These are phyloP conservation scores for Melieria omissa DNA, from an alignment of 2,888 invertebrate genomes.

Conservation along the genomic window DNA sequence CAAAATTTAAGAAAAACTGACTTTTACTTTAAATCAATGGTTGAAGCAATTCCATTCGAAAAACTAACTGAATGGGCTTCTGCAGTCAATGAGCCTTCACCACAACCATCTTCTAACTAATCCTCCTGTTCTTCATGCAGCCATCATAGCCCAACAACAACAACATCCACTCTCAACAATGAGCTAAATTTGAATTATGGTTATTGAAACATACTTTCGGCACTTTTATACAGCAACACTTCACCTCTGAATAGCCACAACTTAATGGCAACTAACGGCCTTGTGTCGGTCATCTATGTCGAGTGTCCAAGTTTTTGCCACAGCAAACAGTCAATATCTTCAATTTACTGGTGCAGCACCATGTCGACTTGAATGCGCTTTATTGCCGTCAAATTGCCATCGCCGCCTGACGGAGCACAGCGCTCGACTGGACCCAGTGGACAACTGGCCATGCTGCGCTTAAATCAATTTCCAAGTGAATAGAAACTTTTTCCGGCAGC, in stretches of 20 bases:
- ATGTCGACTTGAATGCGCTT: not conserved
- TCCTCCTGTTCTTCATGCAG: not conserved
- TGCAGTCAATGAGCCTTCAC: not conserved
- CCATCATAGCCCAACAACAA: not conserved
- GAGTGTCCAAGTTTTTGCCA: no score
- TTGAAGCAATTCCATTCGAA: not conserved
- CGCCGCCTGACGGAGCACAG: no score
- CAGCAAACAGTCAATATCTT: no score
- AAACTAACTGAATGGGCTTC: not conserved
- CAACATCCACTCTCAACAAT: not conserved
- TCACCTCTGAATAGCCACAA: no score
- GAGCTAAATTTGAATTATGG: not conserved
- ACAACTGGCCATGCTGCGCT: not conserved
- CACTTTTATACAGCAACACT: no score
- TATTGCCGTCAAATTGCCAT: not conserved
- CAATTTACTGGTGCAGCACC: no score
- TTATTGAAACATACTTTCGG: no score
- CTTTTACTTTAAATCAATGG: not conserved
- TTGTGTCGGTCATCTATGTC: no score
- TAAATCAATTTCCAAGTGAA: not conserved
- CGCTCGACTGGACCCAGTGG: not conserved
- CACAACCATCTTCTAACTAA: not conserved
- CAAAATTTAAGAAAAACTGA: constrained; percentile 59
- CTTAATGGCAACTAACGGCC: no score
- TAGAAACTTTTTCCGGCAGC: not conserved